Base-by-base conservation (phyloP, 1,140 invertebrate species). In the Drosophila eugracilis region DNA sequence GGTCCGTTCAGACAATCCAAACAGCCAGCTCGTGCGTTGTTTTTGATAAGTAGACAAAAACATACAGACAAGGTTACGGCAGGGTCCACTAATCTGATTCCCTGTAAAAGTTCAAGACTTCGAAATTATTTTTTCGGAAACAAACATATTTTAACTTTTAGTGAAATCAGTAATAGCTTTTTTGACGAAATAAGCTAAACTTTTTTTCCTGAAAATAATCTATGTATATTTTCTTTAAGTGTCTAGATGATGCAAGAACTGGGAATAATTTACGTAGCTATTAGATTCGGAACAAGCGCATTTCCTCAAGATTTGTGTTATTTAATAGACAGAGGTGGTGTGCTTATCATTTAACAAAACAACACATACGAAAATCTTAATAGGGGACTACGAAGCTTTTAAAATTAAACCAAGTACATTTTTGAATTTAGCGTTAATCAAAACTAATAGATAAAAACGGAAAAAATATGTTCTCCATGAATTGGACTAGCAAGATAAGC, bases 21-120 rank as follows among this genome's bases (percentile, higher is more conserved):
- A 67, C 17, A 52, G 28, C 14, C 9, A 39, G 62, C 60, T 22
- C 45, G 60, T 44, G 60, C 19, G 42, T 49, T 15, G 21, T 7
- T 19, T 49, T 52, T 53, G 65, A 69, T 69, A 69, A 69, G 55
- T 26, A 30, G 62, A 53, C n/a, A 50, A 24, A 42, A 50, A 58
- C 10, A 22, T 37, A 65, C 6, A 22, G 14, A 24, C 21, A 36
- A 21, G 36, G 30, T 10, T 21, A 10, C 30, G 41, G 17, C 14
- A 9, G 6, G 22, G 41, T 39, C 14, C 19, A 28, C 57, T 28
- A 1, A 12, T 22, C 0, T 14, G 21, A 65, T 62, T 65, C 55
- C 41, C 55, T 65, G 22, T 47, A 45, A 15, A n/a, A 34, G 14
- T 30, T 7, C 0, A 4, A 15, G 19, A 7, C 34, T 26, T 14